Base-by-base conservation (phyloP, 2,797 vertebrate species). In the Manis pentadactyla region DNA sequence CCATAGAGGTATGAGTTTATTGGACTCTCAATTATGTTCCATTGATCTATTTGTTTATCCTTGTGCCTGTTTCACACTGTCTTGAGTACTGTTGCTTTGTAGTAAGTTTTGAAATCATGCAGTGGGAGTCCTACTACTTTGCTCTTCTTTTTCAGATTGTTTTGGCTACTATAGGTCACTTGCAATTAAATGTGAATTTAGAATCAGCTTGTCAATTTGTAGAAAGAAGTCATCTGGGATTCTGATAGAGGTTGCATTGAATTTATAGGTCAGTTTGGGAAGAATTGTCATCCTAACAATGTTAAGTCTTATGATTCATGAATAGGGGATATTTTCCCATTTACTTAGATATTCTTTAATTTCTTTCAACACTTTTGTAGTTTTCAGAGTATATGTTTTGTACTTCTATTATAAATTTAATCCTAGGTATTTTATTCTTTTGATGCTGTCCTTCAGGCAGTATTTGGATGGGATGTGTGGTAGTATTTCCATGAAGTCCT, bases 61-160 rank as follows among this genome's bases (percentile, higher is more conserved):
- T 82, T 49, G 2, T 64, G 27, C 59, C 53, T 74, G 8, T 69
- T 21, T 14, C 34, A 15, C 55, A 51, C 63, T 71, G 46, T 55
- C 8, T 83, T 42, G 12, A 77, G 42, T 87, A 29, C 21, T 23
- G 29, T 18, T 75, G 51, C 63, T 90, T 85, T 53, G 18, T 77
- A 42, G 63, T 64, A 59, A 77, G 29, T 83, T 75, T 82, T 57
- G 13, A 63, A 77, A 93, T 77, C 59, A 55, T 69, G n/a, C 83
- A 64, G 74, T 68, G 31, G 61, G 27, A 82, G 18, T 51, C 75
- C 29, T 78, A 14, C 34, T 69, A 53, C 66, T 63, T 68, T 90
- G 49, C 82, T 95, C 83, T 68, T 95, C 85, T 39, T 93, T 82
- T 93, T 75, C 46, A 82, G 61, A 37, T 77, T 71, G 53, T 82